Conservation (phyloP, 2,797 vertebrate genomes). For the Tapera naevia region DNA sequence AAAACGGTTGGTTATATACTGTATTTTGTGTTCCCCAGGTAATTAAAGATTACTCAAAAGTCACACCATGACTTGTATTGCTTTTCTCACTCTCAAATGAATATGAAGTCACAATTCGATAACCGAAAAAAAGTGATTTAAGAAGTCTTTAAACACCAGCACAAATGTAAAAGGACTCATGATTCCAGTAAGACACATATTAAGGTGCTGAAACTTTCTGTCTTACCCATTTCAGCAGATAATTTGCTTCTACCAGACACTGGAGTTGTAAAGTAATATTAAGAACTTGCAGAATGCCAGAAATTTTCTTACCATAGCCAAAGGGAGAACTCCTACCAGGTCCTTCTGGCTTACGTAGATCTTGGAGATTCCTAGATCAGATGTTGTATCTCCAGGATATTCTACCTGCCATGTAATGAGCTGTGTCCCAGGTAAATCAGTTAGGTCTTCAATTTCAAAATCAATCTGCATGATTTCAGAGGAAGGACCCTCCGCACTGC, state of each 20-base stretch:
- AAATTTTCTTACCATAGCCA: slow-evolving; percentile 88
- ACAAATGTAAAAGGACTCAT: fast-evolving
- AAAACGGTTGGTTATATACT: background rate
- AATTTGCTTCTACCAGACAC: background rate
- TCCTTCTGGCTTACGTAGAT: slow-evolving; percentile 91
- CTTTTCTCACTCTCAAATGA: background rate
- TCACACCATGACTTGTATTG: fast-evolving
- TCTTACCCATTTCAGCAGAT: background rate
- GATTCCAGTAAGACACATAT: background rate
- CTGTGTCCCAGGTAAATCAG: slow-evolving; percentile 83
- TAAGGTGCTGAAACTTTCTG: background rate
- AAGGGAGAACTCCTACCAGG: slow-evolving; percentile 85
- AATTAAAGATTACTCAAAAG: background rate
- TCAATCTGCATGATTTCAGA: slow-evolving; percentile 92
- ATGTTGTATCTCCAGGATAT: slow-evolving; percentile 76
- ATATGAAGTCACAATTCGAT: background rate
- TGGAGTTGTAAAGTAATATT: background rate
- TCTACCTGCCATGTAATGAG: slow-evolving; percentile 92
- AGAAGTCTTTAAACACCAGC: background rate
- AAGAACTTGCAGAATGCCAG: background rate
- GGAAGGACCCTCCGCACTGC: slow-evolving; percentile 53
- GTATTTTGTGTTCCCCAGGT: background rate
- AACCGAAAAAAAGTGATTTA: background rate
- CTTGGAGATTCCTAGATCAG: slow-evolving; percentile 86
- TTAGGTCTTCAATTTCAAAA: slow-evolving; percentile 87